Percentiles rank a stretch among this genome's conserved stretches.
Conservation (phyloP, 2,888 invertebrate species). For the Nomada ruficornis region DNA sequence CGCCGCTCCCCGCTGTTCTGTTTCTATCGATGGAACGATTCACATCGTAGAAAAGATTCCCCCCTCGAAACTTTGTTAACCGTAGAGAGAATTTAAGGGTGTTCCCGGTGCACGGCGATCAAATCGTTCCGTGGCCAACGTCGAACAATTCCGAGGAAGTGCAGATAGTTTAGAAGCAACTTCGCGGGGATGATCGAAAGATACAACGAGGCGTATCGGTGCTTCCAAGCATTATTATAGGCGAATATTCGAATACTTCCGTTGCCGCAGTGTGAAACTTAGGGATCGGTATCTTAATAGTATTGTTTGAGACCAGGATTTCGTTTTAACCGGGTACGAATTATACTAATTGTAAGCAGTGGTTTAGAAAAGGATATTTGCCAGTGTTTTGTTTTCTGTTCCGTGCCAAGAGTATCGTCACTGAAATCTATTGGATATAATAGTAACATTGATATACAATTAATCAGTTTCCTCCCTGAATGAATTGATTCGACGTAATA, state of each 20-base stretch:
- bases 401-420: no score
- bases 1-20: background rate
- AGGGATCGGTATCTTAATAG: no score
- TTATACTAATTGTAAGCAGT: no score
- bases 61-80: background rate
- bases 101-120: background rate
- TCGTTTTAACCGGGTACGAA: no score
- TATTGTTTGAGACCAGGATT: no score
- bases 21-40: slow-evolving; percentile 26
- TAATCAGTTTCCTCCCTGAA: background rate
- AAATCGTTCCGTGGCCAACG: slow-evolving; percentile 22
- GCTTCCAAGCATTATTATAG: no score
- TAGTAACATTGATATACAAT: background rate
- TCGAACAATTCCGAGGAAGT: background rate
- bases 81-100: background rate
- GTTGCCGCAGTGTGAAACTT: no score
- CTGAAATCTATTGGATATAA: background rate
- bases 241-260: no score
- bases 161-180: no score
- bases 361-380: no score
- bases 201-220: background rate
- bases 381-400: no score
- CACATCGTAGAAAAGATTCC: background rate
- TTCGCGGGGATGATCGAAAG: background rate
- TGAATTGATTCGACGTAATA: background rate